Evolutionary conservation across 1,140 invertebrate genomes (phyloP), one percentile per base, ranked within the genome.

Genomic region (Orchestia grillus): DNA sequence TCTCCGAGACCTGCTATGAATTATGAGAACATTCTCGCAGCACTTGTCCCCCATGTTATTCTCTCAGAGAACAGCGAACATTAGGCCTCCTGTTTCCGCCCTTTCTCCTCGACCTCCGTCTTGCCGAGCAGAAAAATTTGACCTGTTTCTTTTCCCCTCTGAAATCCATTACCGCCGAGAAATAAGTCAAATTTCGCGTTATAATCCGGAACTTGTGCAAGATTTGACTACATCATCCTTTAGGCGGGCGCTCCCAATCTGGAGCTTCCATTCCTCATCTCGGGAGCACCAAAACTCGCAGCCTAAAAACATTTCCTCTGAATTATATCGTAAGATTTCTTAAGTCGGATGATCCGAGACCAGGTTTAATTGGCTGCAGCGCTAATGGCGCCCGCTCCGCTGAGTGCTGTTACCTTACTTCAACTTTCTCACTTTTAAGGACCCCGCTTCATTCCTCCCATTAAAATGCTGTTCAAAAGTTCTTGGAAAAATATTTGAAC

Each of bases 321-420:
- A 90, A 90, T 90, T 90, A 90, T 90, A 90, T 90, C 88, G 88
- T 90, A 90, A 90, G 88, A 90, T 90, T 90, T 90, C 88, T 44
- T 44, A 44, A 90, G 88, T 44, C 88, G 88, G 88, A 90, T 90
- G 41, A 90, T 90, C 88, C 88, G n/a, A 11, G 88, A 44, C 41
- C 88, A 90, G 88, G 88, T 90, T 90, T 90, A 90, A 90, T 90
- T 90, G 88, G 41, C 88, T 90, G 88, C 88, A 4, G n/a, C 88
- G 43, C 88, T 90, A 90, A 90, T 90, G 88, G 88, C n/a, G 88
- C 88, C 62, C 11, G 88, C 88, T 42, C 41, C 88, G 42, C 36
- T 19, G 43, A 90, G 43, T 19, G 88, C 88, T 90, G 88, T 41
- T 90, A 90, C 88, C 88, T 90, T 90, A 42, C 88, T 90, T 90